Conservation (phyloP, 2,888 invertebrate species). For the Campoletis raptor region DNA sequence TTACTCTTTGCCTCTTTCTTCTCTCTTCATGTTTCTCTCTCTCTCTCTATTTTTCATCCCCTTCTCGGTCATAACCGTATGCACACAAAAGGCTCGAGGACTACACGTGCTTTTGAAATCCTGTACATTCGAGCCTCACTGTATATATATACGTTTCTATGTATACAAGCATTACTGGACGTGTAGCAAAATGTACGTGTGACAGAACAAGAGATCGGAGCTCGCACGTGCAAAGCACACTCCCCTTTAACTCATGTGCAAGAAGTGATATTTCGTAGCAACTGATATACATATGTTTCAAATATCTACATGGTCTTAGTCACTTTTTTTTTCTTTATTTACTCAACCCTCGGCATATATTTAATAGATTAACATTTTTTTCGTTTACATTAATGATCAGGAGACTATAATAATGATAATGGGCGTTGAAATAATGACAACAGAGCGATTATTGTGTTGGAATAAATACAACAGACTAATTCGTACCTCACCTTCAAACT, state of each 20-base stretch:
- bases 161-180: background rate
- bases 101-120: slow-evolving; percentile 56
- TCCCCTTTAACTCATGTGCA: slow-evolving; percentile 37
- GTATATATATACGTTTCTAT: slow-evolving; percentile 5
- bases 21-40: slow-evolving; percentile 14
- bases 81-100: slow-evolving; percentile 42
- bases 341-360: slow-evolving; percentile 20
- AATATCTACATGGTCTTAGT: slow-evolving; percentile 8
- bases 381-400: slow-evolving; percentile 4
- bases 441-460: too few relatives aligned
- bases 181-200: background rate
- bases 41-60: slow-evolving; percentile 27
- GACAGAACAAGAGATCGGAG: slow-evolving; percentile 29
- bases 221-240: slow-evolving; percentile 45
- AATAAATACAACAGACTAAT: background rate
- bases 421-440: background rate
- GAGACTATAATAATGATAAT: slow-evolving; percentile 10
- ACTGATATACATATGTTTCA: background rate
- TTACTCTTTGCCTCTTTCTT: slow-evolving; percentile 14
- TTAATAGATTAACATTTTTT: slow-evolving; percentile 12
- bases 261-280: slow-evolving; percentile 41
- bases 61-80: slow-evolving; percentile 14
- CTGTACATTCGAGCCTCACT: background rate
- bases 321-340: slow-evolving; percentile 47
- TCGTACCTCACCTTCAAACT: background rate